phyloP scores from a whole-genome alignment of 2,797 vertebrate species.

The Lepidocolaptes lacrymiger region DNA sequence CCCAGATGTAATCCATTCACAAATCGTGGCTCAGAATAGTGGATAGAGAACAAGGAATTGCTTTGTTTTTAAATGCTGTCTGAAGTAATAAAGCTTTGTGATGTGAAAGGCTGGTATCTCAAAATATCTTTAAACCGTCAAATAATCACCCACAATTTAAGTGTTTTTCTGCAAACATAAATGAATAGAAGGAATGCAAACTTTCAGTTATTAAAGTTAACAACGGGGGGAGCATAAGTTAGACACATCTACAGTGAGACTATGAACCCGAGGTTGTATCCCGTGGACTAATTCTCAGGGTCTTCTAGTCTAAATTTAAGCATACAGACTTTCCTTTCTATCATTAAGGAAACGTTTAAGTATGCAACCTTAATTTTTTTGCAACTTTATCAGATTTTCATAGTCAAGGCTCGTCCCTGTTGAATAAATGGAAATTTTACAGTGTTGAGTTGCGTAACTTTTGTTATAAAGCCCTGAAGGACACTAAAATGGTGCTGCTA shows the following conservation, averaged over 20 bases:
- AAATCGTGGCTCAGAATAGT: constrained; percentile 4
- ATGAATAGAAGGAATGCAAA: background rate
- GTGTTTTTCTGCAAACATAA: background rate
- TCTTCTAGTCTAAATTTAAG: background rate
- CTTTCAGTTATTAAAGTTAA: background rate
- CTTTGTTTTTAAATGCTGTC: constrained; percentile 37
- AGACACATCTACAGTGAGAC: background rate
- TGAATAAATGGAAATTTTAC: background rate
- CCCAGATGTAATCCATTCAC: constrained; percentile 16
- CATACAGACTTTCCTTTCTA: background rate
- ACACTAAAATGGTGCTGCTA: background rate
- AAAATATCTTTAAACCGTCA: background rate
- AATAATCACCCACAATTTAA: background rate
- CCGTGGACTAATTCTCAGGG: background rate
- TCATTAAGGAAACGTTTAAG: background rate
- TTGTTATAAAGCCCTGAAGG: background rate
- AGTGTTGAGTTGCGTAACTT: background rate
- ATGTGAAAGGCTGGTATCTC: background rate
- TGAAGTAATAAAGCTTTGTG: background rate
- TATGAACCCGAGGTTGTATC: background rate
- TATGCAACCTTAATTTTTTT: background rate
- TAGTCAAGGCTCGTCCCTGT: background rate
- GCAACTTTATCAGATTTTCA: background rate
- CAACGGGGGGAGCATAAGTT: background rate
- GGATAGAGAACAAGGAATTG: constrained; percentile 27